Conservation (phyloP, 2,113 vertebrate genomes). For the Myotis brandtii region DNA sequence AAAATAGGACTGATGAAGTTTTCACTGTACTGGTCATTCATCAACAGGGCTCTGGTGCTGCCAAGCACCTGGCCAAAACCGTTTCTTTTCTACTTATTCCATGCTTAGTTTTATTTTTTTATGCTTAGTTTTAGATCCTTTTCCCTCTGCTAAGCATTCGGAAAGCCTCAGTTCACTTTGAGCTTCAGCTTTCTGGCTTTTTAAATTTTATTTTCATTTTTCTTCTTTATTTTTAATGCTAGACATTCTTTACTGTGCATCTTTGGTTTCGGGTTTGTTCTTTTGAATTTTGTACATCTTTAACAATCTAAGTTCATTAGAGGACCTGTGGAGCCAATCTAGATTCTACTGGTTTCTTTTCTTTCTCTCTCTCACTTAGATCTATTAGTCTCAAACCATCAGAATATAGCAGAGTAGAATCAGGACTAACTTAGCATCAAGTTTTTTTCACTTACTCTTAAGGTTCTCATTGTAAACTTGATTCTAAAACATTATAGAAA, state of each 20-base stretch:
- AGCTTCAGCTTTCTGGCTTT: conserved; percentile 22
- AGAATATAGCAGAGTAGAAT: not conserved
- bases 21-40: conserved; percentile 60
- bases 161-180: conserved; percentile 22
- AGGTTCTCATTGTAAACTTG: not conserved
- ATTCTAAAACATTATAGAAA: not conserved
- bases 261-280: not conserved
- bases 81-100: conserved; percentile 57
- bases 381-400: not conserved
- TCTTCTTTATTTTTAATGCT: not conserved
- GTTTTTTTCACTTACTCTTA: conserved; percentile 7
- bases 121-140: conserved; percentile 39
- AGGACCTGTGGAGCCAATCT: not conserved
- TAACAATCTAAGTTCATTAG: not conserved
- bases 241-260: not conserved
- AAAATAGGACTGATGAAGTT: conserved; percentile 42
- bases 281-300: not conserved
- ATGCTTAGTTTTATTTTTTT: conserved; percentile 6
- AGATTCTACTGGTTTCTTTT: not conserved
- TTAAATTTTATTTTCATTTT: conserved; percentile 3
- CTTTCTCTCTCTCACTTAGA: not conserved
- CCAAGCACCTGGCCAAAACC: conserved; percentile 49
- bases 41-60: conserved; percentile 34
- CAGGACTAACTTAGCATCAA: not conserved
- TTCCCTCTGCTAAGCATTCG: conserved; percentile 43